Conservation (phyloP, 2,113 vertebrate genomes). For the Scytalopus superciliaris region DNA sequence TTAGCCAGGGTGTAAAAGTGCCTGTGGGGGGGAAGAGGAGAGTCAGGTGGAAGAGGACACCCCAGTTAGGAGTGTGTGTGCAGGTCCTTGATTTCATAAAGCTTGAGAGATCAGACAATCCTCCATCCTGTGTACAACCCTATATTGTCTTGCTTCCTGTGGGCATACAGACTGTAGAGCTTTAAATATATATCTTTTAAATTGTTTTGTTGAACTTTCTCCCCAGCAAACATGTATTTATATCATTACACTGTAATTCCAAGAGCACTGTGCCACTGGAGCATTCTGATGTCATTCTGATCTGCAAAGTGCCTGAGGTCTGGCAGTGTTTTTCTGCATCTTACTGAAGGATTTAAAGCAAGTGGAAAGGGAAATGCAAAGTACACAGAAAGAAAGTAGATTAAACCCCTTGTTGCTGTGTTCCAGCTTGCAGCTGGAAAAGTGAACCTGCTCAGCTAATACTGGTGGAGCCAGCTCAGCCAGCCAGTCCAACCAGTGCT, state of each 20-base stretch:
- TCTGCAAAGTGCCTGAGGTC: background rate
- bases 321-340: background rate
- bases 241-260: background rate
- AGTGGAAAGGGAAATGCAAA: background rate
- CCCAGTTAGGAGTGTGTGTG: background rate
- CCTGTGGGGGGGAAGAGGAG: background rate
- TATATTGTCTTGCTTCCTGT: background rate
- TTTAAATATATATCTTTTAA: background rate
- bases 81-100: background rate
- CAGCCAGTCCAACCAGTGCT: background rate
- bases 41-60: background rate
- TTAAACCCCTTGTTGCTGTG: background rate
- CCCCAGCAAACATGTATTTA: background rate
- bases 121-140: background rate
- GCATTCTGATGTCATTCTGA: background rate
- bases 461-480: background rate
- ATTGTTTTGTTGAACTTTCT: background rate
- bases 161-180: background rate
- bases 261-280: background rate
- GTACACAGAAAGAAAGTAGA: background rate
- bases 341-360: background rate
- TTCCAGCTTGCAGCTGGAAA: background rate
- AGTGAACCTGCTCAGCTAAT: background rate
- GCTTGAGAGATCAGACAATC: background rate
- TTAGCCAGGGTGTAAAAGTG: background rate